phyloP scores from a whole-genome alignment of 92 coral and sea anemone genomes.

The Phenganax marumi region DNA sequence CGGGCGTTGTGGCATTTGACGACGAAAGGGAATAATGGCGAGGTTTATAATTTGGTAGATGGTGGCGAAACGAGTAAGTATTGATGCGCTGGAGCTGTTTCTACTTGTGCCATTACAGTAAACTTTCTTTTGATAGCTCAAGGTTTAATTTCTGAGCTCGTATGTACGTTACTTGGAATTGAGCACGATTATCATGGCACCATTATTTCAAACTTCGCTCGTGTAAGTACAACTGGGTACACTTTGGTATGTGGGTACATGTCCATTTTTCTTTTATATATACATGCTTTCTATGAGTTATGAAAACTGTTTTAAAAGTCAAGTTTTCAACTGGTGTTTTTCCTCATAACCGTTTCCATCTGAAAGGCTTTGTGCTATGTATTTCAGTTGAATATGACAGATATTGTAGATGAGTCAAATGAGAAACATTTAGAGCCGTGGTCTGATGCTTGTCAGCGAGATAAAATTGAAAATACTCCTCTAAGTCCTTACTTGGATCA shows the following conservation, averaged over 20 bases:
- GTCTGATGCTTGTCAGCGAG: conserved; percentile 85
- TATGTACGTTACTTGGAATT: conserved; percentile 80
- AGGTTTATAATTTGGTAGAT: conserved; percentile 83
- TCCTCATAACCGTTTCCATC: background rate
- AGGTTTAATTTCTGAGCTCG: conserved; percentile 79
- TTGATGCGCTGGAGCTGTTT: background rate
- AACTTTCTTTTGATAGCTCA: conserved; percentile 63
- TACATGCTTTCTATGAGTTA: too few relatives aligned
- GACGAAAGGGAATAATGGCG: conserved; percentile 66
- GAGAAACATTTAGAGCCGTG: conserved; percentile 91
- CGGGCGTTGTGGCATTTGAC: conserved; percentile 93
- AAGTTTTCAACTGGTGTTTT: too few relatives aligned
- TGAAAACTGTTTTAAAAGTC: too few relatives aligned
- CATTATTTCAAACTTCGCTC: conserved; percentile 81
- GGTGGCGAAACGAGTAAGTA: conserved; percentile 77
- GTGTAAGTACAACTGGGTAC: conserved; percentile 54
- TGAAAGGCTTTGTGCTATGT: background rate
- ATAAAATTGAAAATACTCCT: conserved; percentile 81
- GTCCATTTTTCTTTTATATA: too few relatives aligned
- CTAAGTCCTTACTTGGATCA: conserved; percentile 90
- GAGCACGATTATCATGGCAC: conserved; percentile 89
- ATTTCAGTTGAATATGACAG: conserved; percentile 77
- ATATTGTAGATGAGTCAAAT: conserved; percentile 94
- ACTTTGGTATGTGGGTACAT: too few relatives aligned
- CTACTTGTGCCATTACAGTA: background rate